Base-by-base conservation (phyloP, 2,113 vertebrate genomes). In the Uria aalge region DNA sequence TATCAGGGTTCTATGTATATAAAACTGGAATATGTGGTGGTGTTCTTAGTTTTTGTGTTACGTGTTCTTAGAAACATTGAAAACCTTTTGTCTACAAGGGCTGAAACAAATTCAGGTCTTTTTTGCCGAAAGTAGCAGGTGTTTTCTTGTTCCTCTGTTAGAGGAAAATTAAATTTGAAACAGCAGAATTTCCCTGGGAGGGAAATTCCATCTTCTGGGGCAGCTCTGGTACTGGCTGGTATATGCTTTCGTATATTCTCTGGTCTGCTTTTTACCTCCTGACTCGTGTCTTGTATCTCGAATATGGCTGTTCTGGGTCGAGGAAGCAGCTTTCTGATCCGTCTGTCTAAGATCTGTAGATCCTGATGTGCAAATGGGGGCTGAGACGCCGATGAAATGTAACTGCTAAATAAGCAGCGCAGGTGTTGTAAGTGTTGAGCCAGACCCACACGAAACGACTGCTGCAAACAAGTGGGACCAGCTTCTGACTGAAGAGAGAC, bases 341-440 rank as follows among this genome's bases (percentile, higher is more conserved):
- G 29, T 8, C 77, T 22, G 0, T 18, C 2, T 5, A 4, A 0
- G 4, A 29, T 8, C 53, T 69, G 0, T 11, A 9, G 68, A 22
- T 45, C 17, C 72, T 36, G 50, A 8, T 5, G 45, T 55, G 84
- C 29, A 10, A 8, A 7, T 7, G 50, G 55, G 69, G 50, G 72
- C 72, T 29, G 71, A 69, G 50, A 32, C 36, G 5, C 27, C 4
- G 34, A 15, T 21, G 45, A 40, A 53, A 34, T 1, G 16, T 8
- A 69, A 29, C 20, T 29, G 81, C 73, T 48, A 3, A 59, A 26
- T 22, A 20, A 72, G 84, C 45, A 53, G 83, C 18, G 80, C 72
- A 45, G 87, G 50, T 53, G 71, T 41, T 84, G 2, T 2, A 48
- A 41, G 55, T 47, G 73, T 90, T 77, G 68, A 92, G 84, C 60